These are phyloP conservation scores for Aphaenogaster ashmeadi DNA, from an alignment of 1,140 invertebrate species.

Conservation along the genomic window DNA sequence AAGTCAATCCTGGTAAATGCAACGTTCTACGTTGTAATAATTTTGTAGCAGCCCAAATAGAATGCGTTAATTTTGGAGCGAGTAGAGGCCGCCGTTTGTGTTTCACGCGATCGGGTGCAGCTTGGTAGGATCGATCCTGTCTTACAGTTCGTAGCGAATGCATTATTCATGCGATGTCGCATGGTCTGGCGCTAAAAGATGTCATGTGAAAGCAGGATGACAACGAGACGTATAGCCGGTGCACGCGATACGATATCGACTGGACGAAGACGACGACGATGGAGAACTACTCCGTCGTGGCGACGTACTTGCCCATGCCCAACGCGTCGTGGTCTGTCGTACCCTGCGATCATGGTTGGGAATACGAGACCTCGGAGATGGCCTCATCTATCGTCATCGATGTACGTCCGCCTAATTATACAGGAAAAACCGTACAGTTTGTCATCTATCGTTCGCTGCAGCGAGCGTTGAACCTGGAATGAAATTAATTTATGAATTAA, in stretches of 20 bases:
- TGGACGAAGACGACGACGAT: conserved; percentile 87
- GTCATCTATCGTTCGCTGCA: neutral
- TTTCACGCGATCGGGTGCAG: neutral
- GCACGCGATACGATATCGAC: conserved; percentile 90
- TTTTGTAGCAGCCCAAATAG: neutral
- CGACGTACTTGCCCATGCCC: conserved; percentile 81
- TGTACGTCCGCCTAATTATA: conserved; percentile 87
- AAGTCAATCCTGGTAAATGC: neutral
- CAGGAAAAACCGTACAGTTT: neutral
- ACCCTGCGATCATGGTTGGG: conserved; percentile 93
- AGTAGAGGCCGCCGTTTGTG: conserved; percentile 1
- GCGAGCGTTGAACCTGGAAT: neutral
- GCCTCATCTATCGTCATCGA: conserved; percentile 94
- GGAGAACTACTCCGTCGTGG: conserved; percentile 83
- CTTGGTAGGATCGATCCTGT: conserved; percentile 22
- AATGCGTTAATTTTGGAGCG: neutral
- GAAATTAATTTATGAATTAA: neutral
- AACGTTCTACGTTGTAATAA: neutral
- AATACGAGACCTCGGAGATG: conserved; percentile 91
- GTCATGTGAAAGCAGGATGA: conserved; percentile 75
- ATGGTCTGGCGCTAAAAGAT: conserved; percentile 27
- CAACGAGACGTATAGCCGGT: conserved; percentile 88
- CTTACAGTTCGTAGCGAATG: conserved; percentile 24
- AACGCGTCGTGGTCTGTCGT: conserved; percentile 90
- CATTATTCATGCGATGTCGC: conserved; percentile 40